Evolutionary conservation across 2,797 vertebrate species (phyloP), one percentile per base, ranked within the genome.

Genomic region (Synaphobranchus kaupii): DNA sequence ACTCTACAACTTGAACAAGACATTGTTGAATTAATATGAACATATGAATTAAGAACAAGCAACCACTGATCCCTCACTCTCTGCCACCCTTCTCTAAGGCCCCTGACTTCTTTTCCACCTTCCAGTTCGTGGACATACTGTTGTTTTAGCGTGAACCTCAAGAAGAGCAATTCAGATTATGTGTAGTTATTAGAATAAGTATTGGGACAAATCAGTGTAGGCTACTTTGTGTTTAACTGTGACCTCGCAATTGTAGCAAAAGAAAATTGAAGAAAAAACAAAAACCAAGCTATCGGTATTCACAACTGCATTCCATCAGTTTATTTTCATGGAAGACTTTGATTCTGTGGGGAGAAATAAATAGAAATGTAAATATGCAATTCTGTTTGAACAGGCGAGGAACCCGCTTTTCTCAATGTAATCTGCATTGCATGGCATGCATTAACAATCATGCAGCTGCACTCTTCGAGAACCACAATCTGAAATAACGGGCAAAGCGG

Each of bases 371-470:
- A 66, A 66, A 68, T 31, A 48, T 54, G 28, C 44, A 82, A 68
- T 84, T 56, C 31, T 84, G 54, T 58, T 56, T 84, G 50, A 31
- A 84, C 54, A 50, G 0, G 52, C 22, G 22, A 84, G n/a, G 31
- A 63, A 47, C 56, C 50, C 12, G n/a, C 13, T 54, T 34, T 44
- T 39, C 39, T 39, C 39, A 39, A 39, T 39, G 39, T 39, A 39
- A 39, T 0, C 39, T 39, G 39, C 39, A 39, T 39, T 39, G 39
- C 39, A 39, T 39, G 39, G 39, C 39, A 54, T 78, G 85, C 71
- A 86, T 22, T 86, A 86, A 86, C 76, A 47, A 63, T n/a, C n/a
- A 63, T 56, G 58, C 78, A 81, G 78, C 25, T 82, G 76, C 39
- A 86, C 86, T 63, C 85, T 63, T 56, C 56, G 15, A 78, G 86